Evolutionary conservation across 2,113 vertebrate species (phyloP).

Genomic region (Meriones unguiculatus): DNA sequence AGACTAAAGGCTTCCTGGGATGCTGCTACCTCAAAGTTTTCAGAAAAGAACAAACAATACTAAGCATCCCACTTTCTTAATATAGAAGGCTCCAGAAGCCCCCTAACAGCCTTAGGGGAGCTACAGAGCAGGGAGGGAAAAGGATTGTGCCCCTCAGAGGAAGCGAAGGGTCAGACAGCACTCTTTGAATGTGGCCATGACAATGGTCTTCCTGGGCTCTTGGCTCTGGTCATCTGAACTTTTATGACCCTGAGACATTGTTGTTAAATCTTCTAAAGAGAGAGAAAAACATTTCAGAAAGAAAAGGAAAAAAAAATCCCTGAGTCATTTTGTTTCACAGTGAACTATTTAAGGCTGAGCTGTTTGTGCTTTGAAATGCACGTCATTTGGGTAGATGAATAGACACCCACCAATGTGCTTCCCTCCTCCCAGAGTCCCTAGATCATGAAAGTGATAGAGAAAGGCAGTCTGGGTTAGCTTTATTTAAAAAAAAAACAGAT

Average conservation of each 20-base stretch:
- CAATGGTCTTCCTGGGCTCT: conserved; percentile 75
- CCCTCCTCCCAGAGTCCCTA: background rate
- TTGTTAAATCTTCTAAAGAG: conserved; percentile 82
- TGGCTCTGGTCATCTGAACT: conserved; percentile 68
- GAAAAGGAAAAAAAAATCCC: conserved; percentile 51
- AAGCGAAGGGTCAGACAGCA: conserved; percentile 79
- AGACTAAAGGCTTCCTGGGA: background rate
- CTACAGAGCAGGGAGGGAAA: conserved; percentile 77
- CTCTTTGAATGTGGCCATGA: conserved; percentile 76
- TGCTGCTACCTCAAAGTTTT: background rate
- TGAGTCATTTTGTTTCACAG: conserved; percentile 69
- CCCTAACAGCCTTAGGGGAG: conserved; percentile 71
- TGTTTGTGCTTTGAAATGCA: background rate
- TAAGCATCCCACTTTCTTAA: conserved; percentile 64
- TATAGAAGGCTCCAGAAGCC: conserved; percentile 67
- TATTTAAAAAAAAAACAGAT: background rate
- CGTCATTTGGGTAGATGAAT: background rate
- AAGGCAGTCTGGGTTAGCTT: background rate
- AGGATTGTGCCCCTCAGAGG: conserved; percentile 80
- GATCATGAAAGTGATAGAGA: background rate
- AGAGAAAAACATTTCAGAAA: conserved; percentile 72
- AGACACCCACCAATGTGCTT: background rate
- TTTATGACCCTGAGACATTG: conserved; percentile 82
- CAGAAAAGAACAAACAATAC: conserved; percentile 40
- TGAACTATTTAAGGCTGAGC: conserved; percentile 38